Evolutionary conservation across 2,888 invertebrate genomes (phyloP).

Genomic region (Macroteleia sp.): DNA sequence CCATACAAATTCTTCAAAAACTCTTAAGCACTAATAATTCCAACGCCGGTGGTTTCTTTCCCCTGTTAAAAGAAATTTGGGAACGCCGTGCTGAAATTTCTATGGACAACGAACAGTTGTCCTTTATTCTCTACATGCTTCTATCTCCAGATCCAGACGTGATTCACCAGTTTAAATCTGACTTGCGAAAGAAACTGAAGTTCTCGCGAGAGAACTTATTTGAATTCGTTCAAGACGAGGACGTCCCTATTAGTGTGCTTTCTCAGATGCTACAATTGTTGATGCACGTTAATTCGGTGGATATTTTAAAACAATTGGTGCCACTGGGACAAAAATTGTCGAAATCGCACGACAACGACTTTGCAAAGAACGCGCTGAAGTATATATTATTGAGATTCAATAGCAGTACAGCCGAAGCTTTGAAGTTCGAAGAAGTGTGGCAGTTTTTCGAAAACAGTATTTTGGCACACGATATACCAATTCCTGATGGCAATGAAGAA

Average conservation of each 20-base stretch:
- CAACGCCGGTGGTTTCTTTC: slow-evolving; percentile 71
- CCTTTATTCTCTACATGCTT: slow-evolving; percentile 87
- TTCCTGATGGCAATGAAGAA: slow-evolving; percentile 75
- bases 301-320: slow-evolving; percentile 83
- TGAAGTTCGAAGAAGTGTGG: slow-evolving; percentile 85
- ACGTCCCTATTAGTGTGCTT: slow-evolving; percentile 84
- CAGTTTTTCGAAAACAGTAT: slow-evolving; percentile 86
- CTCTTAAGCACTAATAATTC: slow-evolving; percentile 83
- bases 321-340: slow-evolving; percentile 77
- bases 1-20: slow-evolving; percentile 85
- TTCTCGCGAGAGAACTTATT: slow-evolving; percentile 73
- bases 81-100: slow-evolving; percentile 86
- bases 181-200: slow-evolving; percentile 69
- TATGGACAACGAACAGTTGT: slow-evolving; percentile 88
- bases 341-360: slow-evolving; percentile 77
- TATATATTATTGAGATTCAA: slow-evolving; percentile 86
- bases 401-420: slow-evolving; percentile 83
- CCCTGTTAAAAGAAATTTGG: slow-evolving; percentile 84
- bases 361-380: slow-evolving; percentile 85
- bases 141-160: slow-evolving; percentile 86
- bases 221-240: slow-evolving; percentile 79
- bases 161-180: slow-evolving; percentile 68
- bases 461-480: slow-evolving; percentile 76
- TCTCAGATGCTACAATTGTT: slow-evolving; percentile 85
- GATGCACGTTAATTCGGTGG: slow-evolving; percentile 84